These are phyloP conservation scores for Hippocampus comes DNA, from an alignment of 2,113 vertebrate genomes.

Conservation along the genomic window DNA sequence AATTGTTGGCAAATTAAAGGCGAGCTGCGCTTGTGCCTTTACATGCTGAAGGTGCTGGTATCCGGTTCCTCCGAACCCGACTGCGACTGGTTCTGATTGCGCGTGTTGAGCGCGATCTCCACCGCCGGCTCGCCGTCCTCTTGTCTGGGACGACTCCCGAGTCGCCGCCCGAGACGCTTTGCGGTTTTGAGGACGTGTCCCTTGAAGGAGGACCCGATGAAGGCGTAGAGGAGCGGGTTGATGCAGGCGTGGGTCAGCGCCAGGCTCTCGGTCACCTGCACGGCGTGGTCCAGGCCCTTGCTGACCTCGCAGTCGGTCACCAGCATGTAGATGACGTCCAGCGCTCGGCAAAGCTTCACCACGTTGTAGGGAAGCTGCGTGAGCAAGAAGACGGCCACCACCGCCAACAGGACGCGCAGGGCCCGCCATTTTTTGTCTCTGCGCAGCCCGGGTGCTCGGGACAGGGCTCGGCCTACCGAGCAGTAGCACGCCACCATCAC, in stretches of 20 bases:
- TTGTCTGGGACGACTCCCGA: slow-evolving; percentile 32
- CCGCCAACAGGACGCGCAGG: slow-evolving; percentile 80
- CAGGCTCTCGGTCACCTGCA: slow-evolving; percentile 84
- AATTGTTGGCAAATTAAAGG: neutral
- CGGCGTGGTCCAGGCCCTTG: slow-evolving; percentile 77
- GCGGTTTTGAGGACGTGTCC: slow-evolving; percentile 75
- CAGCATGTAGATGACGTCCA: slow-evolving; percentile 80
- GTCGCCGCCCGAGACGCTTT: slow-evolving; percentile 70
- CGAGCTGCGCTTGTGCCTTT: slow-evolving; percentile 3
- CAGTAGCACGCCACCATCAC: slow-evolving; percentile 86
- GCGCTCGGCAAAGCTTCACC: slow-evolving; percentile 81
- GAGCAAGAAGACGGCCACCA: slow-evolving; percentile 82
- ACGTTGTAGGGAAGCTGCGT: slow-evolving; percentile 91
- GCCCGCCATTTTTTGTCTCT: slow-evolving; percentile 75
- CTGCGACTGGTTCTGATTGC: slow-evolving; percentile 43
- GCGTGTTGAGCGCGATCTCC: slow-evolving; percentile 61
- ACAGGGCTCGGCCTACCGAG: slow-evolving; percentile 70
- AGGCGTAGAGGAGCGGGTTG: slow-evolving; percentile 87
- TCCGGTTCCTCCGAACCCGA: slow-evolving; percentile 61
- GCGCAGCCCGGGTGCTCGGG: slow-evolving; percentile 65
- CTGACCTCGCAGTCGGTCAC: slow-evolving; percentile 80
- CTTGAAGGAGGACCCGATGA: slow-evolving; percentile 87
- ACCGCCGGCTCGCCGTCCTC: slow-evolving; percentile 44
- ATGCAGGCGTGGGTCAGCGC: slow-evolving; percentile 88
- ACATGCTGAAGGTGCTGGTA: slow-evolving; percentile 75